These are phyloP conservation scores for Nerophis lumbriciformis DNA, from an alignment of 2,113 vertebrate genomes.

Conservation along the genomic window DNA sequence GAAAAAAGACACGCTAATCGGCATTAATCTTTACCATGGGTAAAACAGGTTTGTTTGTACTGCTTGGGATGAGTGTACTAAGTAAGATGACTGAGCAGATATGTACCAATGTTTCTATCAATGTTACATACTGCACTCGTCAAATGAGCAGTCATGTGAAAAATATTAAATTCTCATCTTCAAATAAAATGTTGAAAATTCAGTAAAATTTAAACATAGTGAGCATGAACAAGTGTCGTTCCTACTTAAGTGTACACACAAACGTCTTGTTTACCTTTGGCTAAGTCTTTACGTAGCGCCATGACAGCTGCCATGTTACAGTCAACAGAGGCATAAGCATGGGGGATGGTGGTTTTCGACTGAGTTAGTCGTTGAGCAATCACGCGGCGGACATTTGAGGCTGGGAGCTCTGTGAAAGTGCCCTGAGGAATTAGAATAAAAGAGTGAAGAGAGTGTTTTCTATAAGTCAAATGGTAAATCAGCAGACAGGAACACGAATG, in stretches of 20 bases:
- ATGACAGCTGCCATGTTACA: constrained; percentile 86
- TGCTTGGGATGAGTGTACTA: constrained; percentile 3
- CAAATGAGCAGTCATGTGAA: constrained; percentile 32
- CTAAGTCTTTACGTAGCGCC: constrained; percentile 78
- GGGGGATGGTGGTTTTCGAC: constrained; percentile 91
- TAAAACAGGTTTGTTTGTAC: background rate
- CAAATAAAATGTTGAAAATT: constrained; percentile 6
- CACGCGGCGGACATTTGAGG: constrained; percentile 85
- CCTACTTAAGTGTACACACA: background rate
- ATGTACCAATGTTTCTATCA: constrained; percentile 7
- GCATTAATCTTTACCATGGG: background rate
- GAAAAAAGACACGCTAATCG: background rate
- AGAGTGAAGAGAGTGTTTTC: background rate
- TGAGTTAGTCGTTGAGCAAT: constrained; percentile 91
- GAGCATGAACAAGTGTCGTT: background rate
- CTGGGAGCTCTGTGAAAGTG: constrained; percentile 87
- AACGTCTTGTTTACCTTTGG: constrained; percentile 73
- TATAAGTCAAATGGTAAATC: background rate
- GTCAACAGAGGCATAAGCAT: constrained; percentile 85
- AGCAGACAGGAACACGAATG: background rate
- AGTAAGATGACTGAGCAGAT: constrained; percentile 1
- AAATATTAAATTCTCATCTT: constrained; percentile 38
- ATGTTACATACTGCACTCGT: constrained; percentile 10
- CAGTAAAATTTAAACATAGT: background rate
- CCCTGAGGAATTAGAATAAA: constrained; percentile 67